Conservation (phyloP, 2,797 vertebrate species). For the Halcyon badia region DNA sequence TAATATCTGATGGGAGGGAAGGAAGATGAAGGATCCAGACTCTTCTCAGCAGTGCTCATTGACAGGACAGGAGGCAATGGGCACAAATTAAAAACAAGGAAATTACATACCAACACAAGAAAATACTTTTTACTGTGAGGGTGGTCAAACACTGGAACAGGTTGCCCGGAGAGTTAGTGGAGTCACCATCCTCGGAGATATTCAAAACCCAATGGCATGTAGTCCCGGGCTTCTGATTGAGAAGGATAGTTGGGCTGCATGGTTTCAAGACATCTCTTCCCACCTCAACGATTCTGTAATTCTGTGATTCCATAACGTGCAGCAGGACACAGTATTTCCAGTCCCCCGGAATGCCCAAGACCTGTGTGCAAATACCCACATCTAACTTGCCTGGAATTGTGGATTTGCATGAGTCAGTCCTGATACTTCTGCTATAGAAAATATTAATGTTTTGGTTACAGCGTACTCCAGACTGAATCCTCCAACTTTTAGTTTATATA, state of each 20-base stretch:
- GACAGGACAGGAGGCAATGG: neutral
- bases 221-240: neutral
- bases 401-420: neutral
- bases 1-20: neutral
- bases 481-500: neutral
- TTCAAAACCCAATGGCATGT: neutral
- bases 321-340: neutral
- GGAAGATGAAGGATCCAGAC: neutral
- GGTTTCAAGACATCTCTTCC: neutral
- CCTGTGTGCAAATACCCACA: neutral
- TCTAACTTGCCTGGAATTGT: neutral
- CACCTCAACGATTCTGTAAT: neutral
- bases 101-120: neutral
- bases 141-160: neutral
- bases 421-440: neutral
- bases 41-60: neutral
- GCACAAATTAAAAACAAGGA: neutral
- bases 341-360: neutral
- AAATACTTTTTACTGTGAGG: neutral
- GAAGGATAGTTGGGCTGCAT: neutral
- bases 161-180: neutral
- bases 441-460: neutral
- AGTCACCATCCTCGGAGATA: neutral
- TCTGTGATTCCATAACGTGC: neutral
- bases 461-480: neutral